Base-by-base conservation (phyloP, 2,888 invertebrate genomes). In the Schizaphis graminum region DNA sequence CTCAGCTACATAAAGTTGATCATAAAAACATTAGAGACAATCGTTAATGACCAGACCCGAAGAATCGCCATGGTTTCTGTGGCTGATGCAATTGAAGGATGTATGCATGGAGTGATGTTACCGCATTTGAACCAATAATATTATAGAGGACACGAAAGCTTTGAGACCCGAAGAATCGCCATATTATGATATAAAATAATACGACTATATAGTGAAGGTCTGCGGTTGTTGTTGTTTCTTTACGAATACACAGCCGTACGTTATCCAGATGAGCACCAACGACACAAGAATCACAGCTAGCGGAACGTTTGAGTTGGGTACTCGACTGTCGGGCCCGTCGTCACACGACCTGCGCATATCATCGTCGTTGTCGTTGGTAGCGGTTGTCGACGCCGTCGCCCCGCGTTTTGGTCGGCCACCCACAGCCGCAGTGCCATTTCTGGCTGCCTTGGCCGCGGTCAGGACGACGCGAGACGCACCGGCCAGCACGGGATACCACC, bases 401-500 rank as follows among this genome's bases (percentile, higher is more conserved):
- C 10, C 53, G 21, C 85, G 44, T 11, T 44, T 84, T 3, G 2
- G 28, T 26, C 84, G 56, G n/a, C 49, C 49, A 1, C 0, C 77
- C 49, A 44, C 41, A 10, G 28, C 44, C 44, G 44, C 44, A 4
- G 13, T 11, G 56, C 26, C 26, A 47, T 0, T 26, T 35, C 13
- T 8, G 1, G n/a, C 24, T 26, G 57, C 61, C 10, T 11, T 16
- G 3, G 86, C 41, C 21, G 44, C 93, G 24, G 89, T 44, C 8
- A 56, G 77, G 28, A 49, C n/a, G 21, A 93, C 89, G n/a, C 41
- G 89, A 5, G 44, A 44, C 41, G 89, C 92, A 3, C 88, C 92
- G 67, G 53, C 87, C 88, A 93, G 89, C 56, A 44, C 93, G 28
- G 93, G 93, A 44, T 56, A 93, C 93, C 93, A 93, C 0, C 61